Conservation (phyloP, 2,797 vertebrate species). For the Masticophis lateralis region DNA sequence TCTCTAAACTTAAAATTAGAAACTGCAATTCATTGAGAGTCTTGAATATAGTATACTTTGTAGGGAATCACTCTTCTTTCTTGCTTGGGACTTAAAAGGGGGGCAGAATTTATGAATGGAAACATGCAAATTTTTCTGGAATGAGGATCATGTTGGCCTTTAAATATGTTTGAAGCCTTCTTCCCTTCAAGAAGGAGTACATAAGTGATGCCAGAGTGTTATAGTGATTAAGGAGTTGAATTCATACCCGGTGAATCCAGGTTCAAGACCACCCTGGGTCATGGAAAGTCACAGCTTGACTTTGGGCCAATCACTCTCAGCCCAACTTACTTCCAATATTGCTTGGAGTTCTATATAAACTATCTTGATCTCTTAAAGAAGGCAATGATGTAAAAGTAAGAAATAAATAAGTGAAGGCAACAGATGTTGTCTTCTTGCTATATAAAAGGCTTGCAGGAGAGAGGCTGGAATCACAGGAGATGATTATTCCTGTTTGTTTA, state of each 20-base stretch:
- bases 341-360: neutral
- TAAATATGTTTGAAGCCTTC: neutral
- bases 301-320: neutral
- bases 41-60: neutral
- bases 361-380: neutral
- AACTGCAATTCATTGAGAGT: neutral
- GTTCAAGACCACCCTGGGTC: neutral
- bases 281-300: neutral
- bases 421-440: neutral
- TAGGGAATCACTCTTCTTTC: neutral
- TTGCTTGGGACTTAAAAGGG: neutral
- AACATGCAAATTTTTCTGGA: neutral
- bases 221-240: neutral
- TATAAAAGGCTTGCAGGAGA: neutral
- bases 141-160: neutral
- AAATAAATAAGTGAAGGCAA: neutral
- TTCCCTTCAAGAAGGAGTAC: neutral
- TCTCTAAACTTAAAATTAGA: neutral
- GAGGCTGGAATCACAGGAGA: neutral
- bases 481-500: neutral
- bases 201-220: neutral
- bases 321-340: neutral
- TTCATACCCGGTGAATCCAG: neutral
- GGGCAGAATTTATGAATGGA: neutral
- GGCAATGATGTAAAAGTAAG: neutral